These are phyloP conservation scores for Heliconius ismenius DNA, from an alignment of 2,888 invertebrate genomes.

Conservation along the genomic window DNA sequence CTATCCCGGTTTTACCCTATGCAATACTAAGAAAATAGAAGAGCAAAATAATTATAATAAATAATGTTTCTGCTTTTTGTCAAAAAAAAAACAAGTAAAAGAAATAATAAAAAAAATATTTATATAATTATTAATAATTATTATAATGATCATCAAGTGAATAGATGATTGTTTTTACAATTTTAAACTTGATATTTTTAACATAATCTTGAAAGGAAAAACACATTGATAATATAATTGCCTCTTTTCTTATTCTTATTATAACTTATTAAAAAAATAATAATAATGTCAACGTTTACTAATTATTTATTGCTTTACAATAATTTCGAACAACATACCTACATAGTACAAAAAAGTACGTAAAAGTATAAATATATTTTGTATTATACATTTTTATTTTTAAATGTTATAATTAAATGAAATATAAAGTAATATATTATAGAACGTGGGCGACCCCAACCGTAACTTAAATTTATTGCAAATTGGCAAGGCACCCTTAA, in stretches of 20 bases:
- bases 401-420: slow-evolving; percentile 6
- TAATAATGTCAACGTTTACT: no score
- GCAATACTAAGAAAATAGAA: not conserved
- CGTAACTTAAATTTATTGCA: slow-evolving; percentile 24
- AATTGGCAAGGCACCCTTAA: slow-evolving; percentile 15
- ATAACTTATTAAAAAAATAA: no score
- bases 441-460: slow-evolving; percentile 15
- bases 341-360: not conserved
- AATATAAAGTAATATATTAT: slow-evolving; percentile 20
- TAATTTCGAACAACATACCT: no score
- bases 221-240: no score
- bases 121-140: no score
- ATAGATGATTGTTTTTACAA: no score
- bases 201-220: no score
- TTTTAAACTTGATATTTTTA: no score
- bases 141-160: no score
- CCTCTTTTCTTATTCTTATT: no score
- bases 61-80: not conserved
- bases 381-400: not conserved
- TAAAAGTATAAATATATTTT: not conserved
- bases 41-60: not conserved
- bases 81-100: not conserved
- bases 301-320: no score
- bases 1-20: no score
- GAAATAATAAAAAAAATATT: not conserved